Evolutionary conservation across 2,888 invertebrate species (phyloP), one percentile per base, ranked within the genome.

Genomic region (Caenorhabditis imperialis): DNA sequence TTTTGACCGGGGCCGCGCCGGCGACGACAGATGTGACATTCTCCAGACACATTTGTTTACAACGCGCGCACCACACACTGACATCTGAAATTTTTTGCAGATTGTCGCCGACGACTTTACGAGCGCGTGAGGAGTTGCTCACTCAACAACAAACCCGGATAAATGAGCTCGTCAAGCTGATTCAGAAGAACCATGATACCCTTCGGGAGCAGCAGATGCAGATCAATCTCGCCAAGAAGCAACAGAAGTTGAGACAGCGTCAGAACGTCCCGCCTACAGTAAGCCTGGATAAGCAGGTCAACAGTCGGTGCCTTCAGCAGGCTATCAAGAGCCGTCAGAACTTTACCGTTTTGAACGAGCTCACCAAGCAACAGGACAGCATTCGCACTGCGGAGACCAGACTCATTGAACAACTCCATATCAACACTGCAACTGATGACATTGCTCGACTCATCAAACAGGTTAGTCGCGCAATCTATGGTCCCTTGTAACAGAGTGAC

Each of bases 401-500:
- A 47, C 75, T 86, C 51, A 79, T 83, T 33, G 84, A 84, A 62
- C 85, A 85, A 58, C 51, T 85, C 25, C 84, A 80, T 61, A 78
- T 81, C 38, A 81, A 81, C 48, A 85, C 83, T 23, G 87, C 88
- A 1, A 83, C 87, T 30, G 74, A 84, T 45, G 87, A 87, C 53
- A 83, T 88, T 57, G 83, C 82, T 8, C 81, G 85, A 22, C 48
- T 78, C 25, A 78, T 81, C 22, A 78, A 81, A 44, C 78, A 76
- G 50, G 71, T 65, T 18, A 22, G 57, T 40, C 7, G 14, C 38
- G 30, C 42, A 38, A 22, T 63, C 23, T 38, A 8, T 25, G 44
- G 14, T 8, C 16, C 18, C 45, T 44, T n/a, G 45, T 48, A 10
- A 30, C 1, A 2, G 14, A 44, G 1, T 50, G 33, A 7, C 23